These are phyloP conservation scores for Meloe dianella DNA, from an alignment of 2,888 invertebrate genomes.

Conservation along the genomic window DNA sequence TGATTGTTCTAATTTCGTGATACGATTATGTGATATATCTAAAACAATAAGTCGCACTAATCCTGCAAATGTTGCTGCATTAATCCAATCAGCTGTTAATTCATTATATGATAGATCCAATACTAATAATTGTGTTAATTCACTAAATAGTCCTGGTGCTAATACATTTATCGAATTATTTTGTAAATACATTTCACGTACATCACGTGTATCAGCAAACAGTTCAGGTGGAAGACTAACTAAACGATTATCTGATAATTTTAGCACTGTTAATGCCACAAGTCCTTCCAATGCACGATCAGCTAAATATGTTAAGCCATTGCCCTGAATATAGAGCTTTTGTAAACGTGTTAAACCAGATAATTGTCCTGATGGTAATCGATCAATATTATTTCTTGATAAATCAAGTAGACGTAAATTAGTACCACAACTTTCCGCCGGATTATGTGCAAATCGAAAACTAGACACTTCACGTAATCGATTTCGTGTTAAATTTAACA, in stretches of 20 bases:
- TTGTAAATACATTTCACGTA: constrained; percentile 80
- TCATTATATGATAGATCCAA: constrained; percentile 81
- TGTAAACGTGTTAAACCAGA: constrained; percentile 74
- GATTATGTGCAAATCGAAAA: constrained; percentile 71
- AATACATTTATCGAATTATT: constrained; percentile 83
- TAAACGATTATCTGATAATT: constrained; percentile 81
- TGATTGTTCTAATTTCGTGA: constrained; percentile 75
- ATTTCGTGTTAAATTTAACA: constrained; percentile 80
- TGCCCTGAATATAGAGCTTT: constrained; percentile 77
- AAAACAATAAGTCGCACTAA: constrained; percentile 77
- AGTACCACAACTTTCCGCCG: constrained; percentile 72
- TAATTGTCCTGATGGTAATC: constrained; percentile 73
- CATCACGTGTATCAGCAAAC: constrained; percentile 77
- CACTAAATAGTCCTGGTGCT: constrained; percentile 80
- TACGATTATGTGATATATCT: constrained; percentile 77
- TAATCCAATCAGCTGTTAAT: constrained; percentile 82
- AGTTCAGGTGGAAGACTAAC: constrained; percentile 81
- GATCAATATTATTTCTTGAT: constrained; percentile 79
- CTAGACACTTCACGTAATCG: constrained; percentile 76
- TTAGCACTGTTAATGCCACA: constrained; percentile 72
- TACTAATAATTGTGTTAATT: constrained; percentile 75
- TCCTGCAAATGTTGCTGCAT: constrained; percentile 79
- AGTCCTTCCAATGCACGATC: constrained; percentile 81
- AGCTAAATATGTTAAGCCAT: constrained; percentile 76
- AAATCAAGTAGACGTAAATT: constrained; percentile 75